phyloP scores from a whole-genome alignment of 2,797 vertebrate genomes.

The Sylvilagus floridanus region DNA sequence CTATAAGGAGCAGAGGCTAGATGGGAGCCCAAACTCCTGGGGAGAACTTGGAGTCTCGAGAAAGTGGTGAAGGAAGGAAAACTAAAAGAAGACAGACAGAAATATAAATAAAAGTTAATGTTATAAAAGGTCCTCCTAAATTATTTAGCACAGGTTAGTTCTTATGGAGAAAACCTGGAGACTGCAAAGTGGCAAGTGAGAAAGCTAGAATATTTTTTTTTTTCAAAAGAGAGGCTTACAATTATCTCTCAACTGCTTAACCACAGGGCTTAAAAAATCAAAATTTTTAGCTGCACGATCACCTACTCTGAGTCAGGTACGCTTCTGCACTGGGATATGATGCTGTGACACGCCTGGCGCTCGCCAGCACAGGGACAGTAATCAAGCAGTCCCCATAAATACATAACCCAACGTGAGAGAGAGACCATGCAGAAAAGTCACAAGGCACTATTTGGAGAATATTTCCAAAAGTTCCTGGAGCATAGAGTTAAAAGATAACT shows the following conservation, averaged over 20 bases:
- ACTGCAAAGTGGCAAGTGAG: neutral
- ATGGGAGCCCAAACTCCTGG: neutral
- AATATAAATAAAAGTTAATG: neutral
- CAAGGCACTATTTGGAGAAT: neutral
- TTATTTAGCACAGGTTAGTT: neutral
- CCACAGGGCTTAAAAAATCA: neutral
- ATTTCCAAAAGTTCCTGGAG: too few species aligned
- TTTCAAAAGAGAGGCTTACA: neutral
- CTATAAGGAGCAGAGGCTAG: neutral
- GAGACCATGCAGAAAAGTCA: neutral
- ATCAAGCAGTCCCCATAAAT: conserved; percentile 4
- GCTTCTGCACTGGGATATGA: neutral
- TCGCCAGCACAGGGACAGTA: neutral
- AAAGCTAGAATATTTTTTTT: neutral
- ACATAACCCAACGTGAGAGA: neutral
- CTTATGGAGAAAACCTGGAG: neutral
- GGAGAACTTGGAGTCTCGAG: neutral
- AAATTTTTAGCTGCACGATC: neutral
- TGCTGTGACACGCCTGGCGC: neutral
- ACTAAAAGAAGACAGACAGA: neutral
- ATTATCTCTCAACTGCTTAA: conserved; percentile 48
- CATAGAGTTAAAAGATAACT: too few species aligned
- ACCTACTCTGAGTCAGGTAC: neutral
- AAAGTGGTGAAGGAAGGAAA: neutral
- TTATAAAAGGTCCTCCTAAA: conserved; percentile 46